Evolutionary conservation across 2,113 vertebrate species (phyloP), one percentile per base, ranked within the genome.

Genomic region (Hypanus sabinus): DNA sequence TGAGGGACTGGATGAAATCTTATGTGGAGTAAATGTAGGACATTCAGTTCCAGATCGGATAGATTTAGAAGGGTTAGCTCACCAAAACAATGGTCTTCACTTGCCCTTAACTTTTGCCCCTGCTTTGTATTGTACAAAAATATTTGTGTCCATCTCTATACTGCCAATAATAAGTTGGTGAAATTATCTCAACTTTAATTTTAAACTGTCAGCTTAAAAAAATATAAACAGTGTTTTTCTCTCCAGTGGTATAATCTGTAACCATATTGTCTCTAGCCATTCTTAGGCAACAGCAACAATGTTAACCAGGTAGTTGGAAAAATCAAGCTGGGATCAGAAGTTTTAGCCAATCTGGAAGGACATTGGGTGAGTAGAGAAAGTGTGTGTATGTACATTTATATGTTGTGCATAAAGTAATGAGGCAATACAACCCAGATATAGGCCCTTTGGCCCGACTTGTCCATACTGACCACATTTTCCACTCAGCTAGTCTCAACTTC

Each of bases 321-420:
- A 96, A 99, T 99, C 95, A 99, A 99, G 95, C 97, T 99, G 95
- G 98, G 99, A 94, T 99, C 99, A 96, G 98, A 99, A 96, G 98
- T 99, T 94, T 95, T 99, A 94, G 98, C 98, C n/a, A 97, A 98
- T 65, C 96, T 99, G 94, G 98, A 99, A 94, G 99, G 99, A 80
- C 99, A 99, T 94, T 99, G 99, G 99, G 99, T 99, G 96, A 98
- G 98, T 97, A 94, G 33, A 46, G 46, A 46, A 46, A 46, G 46
- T 46, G 46, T 46, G 46, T 46, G 46, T 46, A 3, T 46, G 46
- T 46, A 46, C 46, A 46, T 46, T 46, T 46, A 46, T 46, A 46
- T 3, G 4, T 3, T 46, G 46, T 46, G 46, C 46, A 46, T 46
- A 46, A 3, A 46, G 46, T 46, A 46, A 46, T 46, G 46, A 46